Evolutionary conservation across 64 coral and sea anemone species (phyloP), one percentile per base, ranked within the genome.

Genomic region (Hydrozoanthus tunicans): DNA sequence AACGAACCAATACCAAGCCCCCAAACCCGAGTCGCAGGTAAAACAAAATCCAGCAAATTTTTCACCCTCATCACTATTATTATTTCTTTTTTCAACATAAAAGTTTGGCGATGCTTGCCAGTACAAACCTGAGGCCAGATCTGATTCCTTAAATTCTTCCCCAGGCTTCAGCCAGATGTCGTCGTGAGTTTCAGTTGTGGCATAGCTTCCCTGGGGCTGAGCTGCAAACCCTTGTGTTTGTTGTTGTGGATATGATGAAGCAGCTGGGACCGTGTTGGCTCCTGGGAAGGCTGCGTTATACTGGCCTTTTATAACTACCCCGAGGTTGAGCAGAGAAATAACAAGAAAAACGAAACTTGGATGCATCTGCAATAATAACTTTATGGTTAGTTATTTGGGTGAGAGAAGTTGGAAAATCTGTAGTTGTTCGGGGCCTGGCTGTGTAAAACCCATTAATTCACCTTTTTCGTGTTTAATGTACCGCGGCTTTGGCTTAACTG

Each of bases 161-260:
- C 69, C 84, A 58, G 84, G 84, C 84, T 88, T 88, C 55, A 88
- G 55, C 84, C 84, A 88, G 5, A 88, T 56, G 24, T 88, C 20
- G 68, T 88, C 84, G 51, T 88, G 84, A 51, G 23, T 73, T 7
- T 88, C 84, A 51, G 84, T 88, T 6, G 24, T 17, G 0, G 84
- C 7, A 24, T 56, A 88, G 23, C 23, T 88, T 25, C 74, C 84
- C 69, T 88, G 83, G 53, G 65, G 56, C 13, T 70, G 84, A 58
- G 68, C 9, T 8, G 69, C 84, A 74, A 73, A 88, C 4, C 84
- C 84, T 73, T 88, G 84, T 24, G 84, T 14, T 4, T 59, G 84
- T 4, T 59, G 84, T 61, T 88, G 84, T 17, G 84, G 55, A 58
- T 73, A 88, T 61, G 56, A 70, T 26, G 68, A 59, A 5, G 84